These are phyloP conservation scores for Acanthopleura granulata DNA, from an alignment of 2,888 invertebrate genomes.

Conservation along the genomic window DNA sequence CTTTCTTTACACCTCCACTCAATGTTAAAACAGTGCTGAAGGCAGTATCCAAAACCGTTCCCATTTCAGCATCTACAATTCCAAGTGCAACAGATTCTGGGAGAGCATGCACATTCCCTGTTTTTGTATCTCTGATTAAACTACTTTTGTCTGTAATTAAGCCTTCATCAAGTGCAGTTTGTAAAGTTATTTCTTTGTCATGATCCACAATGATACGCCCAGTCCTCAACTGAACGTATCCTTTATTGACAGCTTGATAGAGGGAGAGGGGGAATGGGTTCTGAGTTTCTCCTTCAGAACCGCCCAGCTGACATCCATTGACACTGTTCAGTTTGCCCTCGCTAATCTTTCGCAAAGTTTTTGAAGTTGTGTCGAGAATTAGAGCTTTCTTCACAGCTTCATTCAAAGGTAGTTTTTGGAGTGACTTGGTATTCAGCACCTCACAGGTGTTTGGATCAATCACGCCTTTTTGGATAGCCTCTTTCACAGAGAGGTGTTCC, in stretches of 20 bases:
- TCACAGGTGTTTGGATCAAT: constrained; percentile 58
- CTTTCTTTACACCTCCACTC: constrained; percentile 54
- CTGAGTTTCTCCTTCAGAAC: background rate
- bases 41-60: constrained; percentile 25
- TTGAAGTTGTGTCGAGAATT: background rate
- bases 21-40: constrained; percentile 31
- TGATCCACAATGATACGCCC: constrained; percentile 49
- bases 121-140: constrained; percentile 37
- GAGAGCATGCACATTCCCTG: constrained; percentile 44
- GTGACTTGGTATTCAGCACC: constrained; percentile 51
- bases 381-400: constrained; percentile 6
- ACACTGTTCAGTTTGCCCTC: background rate
- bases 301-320: background rate
- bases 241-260: constrained; percentile 76
- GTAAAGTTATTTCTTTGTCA: constrained; percentile 71
- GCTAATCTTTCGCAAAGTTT: background rate
- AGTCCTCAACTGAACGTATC: constrained; percentile 75
- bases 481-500: constrained; percentile 25
- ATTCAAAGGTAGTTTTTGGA: constrained; percentile 46
- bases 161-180: constrained; percentile 86
- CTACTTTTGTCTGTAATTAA: constrained; percentile 24
- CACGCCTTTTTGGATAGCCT: constrained; percentile 57
- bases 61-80: constrained; percentile 46
- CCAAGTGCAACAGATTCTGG: constrained; percentile 47
- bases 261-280: constrained; percentile 69